Evolutionary conservation across 2,113 vertebrate genomes (phyloP).

Genomic region (Actinemys pallida): DNA sequence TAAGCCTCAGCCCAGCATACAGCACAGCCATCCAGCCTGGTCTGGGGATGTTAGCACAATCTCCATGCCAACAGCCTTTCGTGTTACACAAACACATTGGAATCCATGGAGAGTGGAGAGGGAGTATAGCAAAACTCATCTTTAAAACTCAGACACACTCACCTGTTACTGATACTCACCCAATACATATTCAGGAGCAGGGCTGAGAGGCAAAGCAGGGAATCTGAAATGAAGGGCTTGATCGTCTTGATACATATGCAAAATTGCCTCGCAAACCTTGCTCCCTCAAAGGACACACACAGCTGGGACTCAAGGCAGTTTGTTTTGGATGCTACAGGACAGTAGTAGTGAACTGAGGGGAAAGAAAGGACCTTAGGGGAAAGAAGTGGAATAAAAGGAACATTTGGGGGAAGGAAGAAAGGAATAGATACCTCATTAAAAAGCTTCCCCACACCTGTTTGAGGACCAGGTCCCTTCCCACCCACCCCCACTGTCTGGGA

Average conservation of each 20-base stretch:
- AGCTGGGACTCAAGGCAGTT: background rate
- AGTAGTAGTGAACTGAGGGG: background rate
- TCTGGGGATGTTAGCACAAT: conserved; percentile 55
- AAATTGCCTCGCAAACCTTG: conserved; percentile 3
- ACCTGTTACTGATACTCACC: background rate
- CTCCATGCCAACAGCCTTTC: conserved; percentile 67
- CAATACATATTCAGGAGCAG: background rate
- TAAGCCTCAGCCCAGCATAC: background rate
- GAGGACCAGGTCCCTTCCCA: background rate
- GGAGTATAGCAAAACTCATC: background rate
- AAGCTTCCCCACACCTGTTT: background rate
- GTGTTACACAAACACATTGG: conserved; percentile 6
- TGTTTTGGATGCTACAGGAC: background rate
- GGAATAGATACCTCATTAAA: background rate
- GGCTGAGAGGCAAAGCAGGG: conserved; percentile 20
- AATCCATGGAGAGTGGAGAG: background rate
- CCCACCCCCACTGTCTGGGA: background rate
- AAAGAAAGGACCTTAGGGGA: background rate
- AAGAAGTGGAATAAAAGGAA: conserved; percentile 1
- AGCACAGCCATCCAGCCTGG: conserved; percentile 26
- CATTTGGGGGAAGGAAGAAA: background rate
- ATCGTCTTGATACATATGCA: background rate
- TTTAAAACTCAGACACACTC: background rate
- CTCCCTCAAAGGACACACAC: background rate
- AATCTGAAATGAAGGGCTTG: conserved; percentile 5